Conservation (phyloP, 1,140 invertebrate species). For the Drosophila parvula region DNA sequence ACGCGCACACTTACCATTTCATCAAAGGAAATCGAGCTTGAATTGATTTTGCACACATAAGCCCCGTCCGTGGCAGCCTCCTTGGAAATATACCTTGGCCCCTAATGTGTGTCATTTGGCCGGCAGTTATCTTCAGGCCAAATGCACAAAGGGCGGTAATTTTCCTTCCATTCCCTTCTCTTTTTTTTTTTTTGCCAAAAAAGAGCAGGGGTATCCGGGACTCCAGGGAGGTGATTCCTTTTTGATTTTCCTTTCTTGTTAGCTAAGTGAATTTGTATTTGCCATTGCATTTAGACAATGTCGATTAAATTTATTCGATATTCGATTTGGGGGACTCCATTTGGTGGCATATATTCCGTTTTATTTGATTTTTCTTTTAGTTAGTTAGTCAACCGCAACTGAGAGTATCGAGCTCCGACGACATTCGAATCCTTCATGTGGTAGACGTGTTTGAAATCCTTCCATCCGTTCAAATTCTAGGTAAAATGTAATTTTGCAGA, state of each 20-base stretch:
- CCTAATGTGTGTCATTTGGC: constrained; percentile 74
- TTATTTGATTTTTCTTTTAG: constrained; percentile 36
- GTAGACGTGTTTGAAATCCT: not conserved
- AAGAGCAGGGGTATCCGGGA: not conserved
- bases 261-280: constrained; percentile 69
- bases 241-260: constrained; percentile 38
- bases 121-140: constrained; percentile 66
- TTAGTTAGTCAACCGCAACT: constrained; percentile 14
- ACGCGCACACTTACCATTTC: constrained; percentile 53
- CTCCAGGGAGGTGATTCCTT: constrained; percentile 2
- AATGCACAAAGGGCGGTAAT: constrained; percentile 67
- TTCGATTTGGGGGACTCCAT: constrained; percentile 22
- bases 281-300: constrained; percentile 53
- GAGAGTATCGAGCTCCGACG: constrained; percentile 2
- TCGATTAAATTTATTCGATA: constrained; percentile 51
- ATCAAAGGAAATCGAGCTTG: constrained; percentile 76
- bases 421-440: not conserved
- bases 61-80: constrained; percentile 2
- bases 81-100: constrained; percentile 43
- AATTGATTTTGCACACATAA: constrained; percentile 68
- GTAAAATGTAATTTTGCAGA: not conserved
- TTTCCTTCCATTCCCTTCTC: constrained; percentile 35
- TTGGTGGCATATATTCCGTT: constrained; percentile 17
- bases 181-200: constrained; percentile 2
- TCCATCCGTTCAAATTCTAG: not conserved